phyloP scores from a whole-genome alignment of 2,888 invertebrate genomes.

The Mythimna vitellina region DNA sequence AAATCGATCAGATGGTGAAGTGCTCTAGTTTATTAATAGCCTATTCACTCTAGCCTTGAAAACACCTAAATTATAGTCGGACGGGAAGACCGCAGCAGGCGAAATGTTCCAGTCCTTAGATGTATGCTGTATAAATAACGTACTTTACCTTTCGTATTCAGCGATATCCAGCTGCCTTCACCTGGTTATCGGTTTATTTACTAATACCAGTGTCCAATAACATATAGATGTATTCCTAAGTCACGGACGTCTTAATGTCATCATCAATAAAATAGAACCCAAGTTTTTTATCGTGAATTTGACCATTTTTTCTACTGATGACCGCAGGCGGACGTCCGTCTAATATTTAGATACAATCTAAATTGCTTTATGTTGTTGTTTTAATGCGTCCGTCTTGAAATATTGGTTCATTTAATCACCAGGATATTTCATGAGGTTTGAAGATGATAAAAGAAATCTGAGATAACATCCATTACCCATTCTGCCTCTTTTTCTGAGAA shows the following conservation, averaged over 20 bases:
- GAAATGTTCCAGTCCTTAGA: no score
- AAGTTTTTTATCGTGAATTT: conserved; percentile 1
- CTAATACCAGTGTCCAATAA: not conserved
- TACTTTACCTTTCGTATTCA: not conserved
- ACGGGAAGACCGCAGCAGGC: no score
- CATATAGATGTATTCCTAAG: not conserved
- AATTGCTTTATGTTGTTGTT: conserved; percentile 27
- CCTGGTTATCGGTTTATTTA: not conserved
- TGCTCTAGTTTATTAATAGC: no score
- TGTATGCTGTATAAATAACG: no score
- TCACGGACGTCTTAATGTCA: not conserved
- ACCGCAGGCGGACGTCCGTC: conserved; percentile 20
- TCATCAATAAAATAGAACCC: not conserved
- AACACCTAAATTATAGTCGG: no score
- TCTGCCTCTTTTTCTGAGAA: not conserved
- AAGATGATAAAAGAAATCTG: conserved; percentile 15
- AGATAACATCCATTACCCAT: conserved; percentile 13
- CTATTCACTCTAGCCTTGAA: no score
- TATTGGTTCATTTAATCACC: conserved; percentile 38
- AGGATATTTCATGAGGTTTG: conserved; percentile 27
- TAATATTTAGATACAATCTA: conserved; percentile 40
- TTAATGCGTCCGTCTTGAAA: conserved; percentile 34
- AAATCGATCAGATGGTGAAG: no score
- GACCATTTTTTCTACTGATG: conserved; percentile 10
- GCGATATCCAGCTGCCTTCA: not conserved